These are phyloP conservation scores for Hirudo medicinalis DNA, from an alignment of 1,140 invertebrate genomes.

Conservation along the genomic window DNA sequence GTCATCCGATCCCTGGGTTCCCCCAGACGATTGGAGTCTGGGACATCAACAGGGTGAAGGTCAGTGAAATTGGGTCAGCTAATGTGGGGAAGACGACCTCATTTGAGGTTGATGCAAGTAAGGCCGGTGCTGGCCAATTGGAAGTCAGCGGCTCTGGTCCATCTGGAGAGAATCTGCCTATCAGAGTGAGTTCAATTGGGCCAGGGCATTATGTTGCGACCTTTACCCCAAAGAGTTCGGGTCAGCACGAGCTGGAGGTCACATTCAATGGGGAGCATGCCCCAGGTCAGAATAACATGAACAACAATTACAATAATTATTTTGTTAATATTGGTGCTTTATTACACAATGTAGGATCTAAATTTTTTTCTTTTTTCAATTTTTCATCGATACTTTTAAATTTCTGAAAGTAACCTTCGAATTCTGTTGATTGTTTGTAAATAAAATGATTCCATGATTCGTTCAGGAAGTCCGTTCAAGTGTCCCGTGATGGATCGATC, in stretches of 20 bases:
- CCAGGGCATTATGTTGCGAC: slow-evolving; percentile 44
- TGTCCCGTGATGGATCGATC: slow-evolving; percentile 27
- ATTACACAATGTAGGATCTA: neutral
- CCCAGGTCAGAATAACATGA: slow-evolving; percentile 48
- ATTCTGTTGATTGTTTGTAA: neutral
- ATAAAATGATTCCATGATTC: neutral
- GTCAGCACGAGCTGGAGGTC: slow-evolving; percentile 65
- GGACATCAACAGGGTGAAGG: slow-evolving; percentile 74
- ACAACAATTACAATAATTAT: no score
- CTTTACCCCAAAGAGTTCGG: slow-evolving; percentile 76
- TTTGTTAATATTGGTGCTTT: neutral
- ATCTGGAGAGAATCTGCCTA: slow-evolving; percentile 82
- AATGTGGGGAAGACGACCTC: slow-evolving; percentile 81
- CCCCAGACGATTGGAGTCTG: slow-evolving; percentile 90
- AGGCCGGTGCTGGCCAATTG: slow-evolving; percentile 74
- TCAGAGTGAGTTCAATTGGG: slow-evolving; percentile 87
- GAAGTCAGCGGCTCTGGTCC: slow-evolving; percentile 95
- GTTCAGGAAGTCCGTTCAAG: slow-evolving; percentile 30
- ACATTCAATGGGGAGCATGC: slow-evolving; percentile 91
- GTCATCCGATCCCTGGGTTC: slow-evolving; percentile 73
- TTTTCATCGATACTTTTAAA: neutral
- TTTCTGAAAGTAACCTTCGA: neutral
- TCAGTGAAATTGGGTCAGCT: slow-evolving; percentile 75
- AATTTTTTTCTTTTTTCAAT: neutral
- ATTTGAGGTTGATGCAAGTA: slow-evolving; percentile 56